Evolutionary conservation across 2,113 vertebrate species (phyloP).

Genomic region (Nothocercus julius): DNA sequence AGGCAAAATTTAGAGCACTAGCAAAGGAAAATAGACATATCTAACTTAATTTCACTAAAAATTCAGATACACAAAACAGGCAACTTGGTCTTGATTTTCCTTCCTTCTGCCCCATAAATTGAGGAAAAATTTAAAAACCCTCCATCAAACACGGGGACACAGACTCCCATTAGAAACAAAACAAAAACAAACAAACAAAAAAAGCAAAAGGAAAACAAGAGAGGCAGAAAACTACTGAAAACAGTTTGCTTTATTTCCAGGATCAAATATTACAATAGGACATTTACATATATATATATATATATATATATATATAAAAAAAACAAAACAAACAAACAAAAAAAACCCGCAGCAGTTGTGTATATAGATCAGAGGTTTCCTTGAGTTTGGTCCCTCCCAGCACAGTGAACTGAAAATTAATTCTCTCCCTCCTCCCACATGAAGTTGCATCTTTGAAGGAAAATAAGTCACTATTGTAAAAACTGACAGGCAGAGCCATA

Average conservation of each 20-base stretch:
- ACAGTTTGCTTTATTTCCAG: slow-evolving; percentile 82
- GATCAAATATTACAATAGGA: slow-evolving; percentile 87
- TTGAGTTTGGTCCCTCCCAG: slow-evolving; percentile 84
- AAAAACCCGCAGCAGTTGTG: slow-evolving; percentile 79
- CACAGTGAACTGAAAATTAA: slow-evolving; percentile 76
- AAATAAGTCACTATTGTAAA: slow-evolving; percentile 45
- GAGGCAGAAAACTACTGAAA: slow-evolving; percentile 75
- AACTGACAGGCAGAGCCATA: slow-evolving; percentile 53
- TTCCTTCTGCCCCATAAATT: background rate
- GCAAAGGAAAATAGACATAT: background rate
- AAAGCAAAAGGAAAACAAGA: background rate
- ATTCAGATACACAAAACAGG: background rate
- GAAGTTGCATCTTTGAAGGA: slow-evolving; percentile 62
- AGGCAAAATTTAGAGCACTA: background rate
- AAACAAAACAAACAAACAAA: slow-evolving; percentile 69
- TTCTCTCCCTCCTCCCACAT: slow-evolving; percentile 50
- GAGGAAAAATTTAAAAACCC: background rate
- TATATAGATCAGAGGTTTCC: slow-evolving; percentile 83
- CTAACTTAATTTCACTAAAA: background rate
- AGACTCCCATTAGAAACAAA: background rate
- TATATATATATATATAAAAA: no score
- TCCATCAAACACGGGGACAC: background rate
- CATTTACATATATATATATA: slow-evolving; percentile 88
- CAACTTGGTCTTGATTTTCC: background rate
- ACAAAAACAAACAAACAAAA: background rate